Evolutionary conservation across 2,797 vertebrate species (phyloP).

Genomic region (Manis javanica): DNA sequence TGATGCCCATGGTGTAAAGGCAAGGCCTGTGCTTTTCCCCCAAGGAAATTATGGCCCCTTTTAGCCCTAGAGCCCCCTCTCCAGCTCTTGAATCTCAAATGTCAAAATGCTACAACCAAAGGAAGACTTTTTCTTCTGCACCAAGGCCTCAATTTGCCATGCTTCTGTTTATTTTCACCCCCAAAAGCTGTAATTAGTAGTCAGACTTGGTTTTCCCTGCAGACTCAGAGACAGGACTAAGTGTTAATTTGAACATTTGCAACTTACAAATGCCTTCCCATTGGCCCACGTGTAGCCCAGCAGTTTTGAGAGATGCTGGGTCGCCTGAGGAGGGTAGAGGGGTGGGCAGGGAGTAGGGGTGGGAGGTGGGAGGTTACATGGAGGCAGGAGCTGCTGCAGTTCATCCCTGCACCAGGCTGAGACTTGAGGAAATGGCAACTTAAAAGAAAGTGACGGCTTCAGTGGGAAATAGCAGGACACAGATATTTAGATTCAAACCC

Average conservation of each 20-base stretch:
- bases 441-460: background rate
- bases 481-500: background rate
- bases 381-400: background rate
- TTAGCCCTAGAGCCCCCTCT: background rate
- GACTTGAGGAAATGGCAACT: background rate
- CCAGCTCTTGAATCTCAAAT: background rate
- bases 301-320: background rate
- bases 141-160: slow-evolving; percentile 49
- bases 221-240: slow-evolving; percentile 51
- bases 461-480: background rate
- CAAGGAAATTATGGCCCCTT: background rate
- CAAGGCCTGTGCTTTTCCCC: background rate
- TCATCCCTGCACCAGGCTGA: background rate
- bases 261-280: slow-evolving; percentile 57
- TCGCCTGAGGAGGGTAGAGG: background rate
- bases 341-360: background rate
- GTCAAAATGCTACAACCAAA: background rate
- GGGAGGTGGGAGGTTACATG: background rate
- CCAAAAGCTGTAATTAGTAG: slow-evolving; percentile 49
- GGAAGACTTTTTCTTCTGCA: background rate
- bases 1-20: background rate
- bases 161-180: slow-evolving; percentile 28
- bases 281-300: background rate
- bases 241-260: slow-evolving; percentile 69
- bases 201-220: slow-evolving; percentile 49